A percentile compares a stretch with the other conserved stretches of the same genome.
Evolutionary conservation across 2,113 vertebrate species (phyloP).

Genomic region (Chaetura pelagica): DNA sequence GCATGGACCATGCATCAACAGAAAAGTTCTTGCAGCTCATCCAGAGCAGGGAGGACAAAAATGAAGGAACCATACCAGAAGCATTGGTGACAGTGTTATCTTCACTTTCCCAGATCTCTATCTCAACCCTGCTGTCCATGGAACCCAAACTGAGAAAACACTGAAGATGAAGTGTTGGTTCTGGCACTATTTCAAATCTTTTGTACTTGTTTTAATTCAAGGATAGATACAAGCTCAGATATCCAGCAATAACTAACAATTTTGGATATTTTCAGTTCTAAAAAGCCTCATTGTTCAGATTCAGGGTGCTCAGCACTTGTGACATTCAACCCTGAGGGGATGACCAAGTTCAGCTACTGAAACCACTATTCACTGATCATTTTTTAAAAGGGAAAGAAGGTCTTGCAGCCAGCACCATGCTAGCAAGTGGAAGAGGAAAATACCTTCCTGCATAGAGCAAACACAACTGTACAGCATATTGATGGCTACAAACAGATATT

Average conservation of each 20-base stretch:
- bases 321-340: neutral
- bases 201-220: neutral
- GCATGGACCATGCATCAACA: neutral
- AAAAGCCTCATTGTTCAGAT: neutral
- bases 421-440: neutral
- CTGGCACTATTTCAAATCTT: neutral
- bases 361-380: neutral
- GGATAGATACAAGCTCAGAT: neutral
- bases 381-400: neutral
- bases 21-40: neutral
- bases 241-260: neutral
- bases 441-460: neutral
- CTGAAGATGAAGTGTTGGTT: neutral
- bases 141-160: neutral
- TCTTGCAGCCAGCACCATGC: neutral
- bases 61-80: neutral
- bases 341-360: neutral
- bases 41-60: neutral
- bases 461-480: neutral
- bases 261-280: neutral
- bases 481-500: neutral
- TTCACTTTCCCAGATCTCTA: neutral
- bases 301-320: neutral
- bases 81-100: neutral
- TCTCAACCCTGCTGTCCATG: neutral